Conservation (phyloP, 2,888 invertebrate species). For the Drosophila emarginata region DNA sequence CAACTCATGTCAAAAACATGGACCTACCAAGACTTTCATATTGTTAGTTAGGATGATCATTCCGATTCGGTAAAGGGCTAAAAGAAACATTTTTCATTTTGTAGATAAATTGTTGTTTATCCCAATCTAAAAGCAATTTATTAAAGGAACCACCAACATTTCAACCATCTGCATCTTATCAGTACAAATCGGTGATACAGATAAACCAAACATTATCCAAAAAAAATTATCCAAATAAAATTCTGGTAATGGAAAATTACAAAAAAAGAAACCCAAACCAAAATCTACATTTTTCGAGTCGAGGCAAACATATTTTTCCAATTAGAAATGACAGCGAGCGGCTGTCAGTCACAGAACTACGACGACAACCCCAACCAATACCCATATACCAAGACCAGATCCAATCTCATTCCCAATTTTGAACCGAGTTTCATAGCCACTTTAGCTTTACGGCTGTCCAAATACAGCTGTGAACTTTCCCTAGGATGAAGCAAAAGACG, state of each 20-base stretch:
- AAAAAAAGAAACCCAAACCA: background rate
- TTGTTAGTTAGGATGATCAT: background rate
- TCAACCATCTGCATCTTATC: slow-evolving; percentile 50
- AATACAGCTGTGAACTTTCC: slow-evolving; percentile 65
- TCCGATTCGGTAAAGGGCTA: background rate
- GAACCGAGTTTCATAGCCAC: slow-evolving; percentile 32
- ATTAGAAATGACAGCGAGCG: slow-evolving; percentile 56
- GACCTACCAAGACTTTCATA: too few relatives aligned
- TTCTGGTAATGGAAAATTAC: slow-evolving; percentile 14
- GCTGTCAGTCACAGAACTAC: slow-evolving; percentile 1
- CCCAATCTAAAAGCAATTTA: slow-evolving; percentile 47
- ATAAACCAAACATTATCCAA: background rate
- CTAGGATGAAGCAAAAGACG: background rate
- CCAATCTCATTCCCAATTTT: background rate
- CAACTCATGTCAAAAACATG: too few relatives aligned
- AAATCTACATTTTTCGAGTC: slow-evolving; percentile 1
- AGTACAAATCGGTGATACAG: slow-evolving; percentile 15
- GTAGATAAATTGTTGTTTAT: background rate
- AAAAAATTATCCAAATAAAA: background rate
- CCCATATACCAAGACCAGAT: background rate
- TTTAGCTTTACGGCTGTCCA: slow-evolving; percentile 59
- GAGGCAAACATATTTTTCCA: slow-evolving; percentile 62
- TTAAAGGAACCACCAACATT: slow-evolving; percentile 31
- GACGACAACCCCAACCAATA: background rate
- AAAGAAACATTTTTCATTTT: too few relatives aligned